Base-by-base conservation (phyloP, 1,140 invertebrate species). In the Atta texana region DNA sequence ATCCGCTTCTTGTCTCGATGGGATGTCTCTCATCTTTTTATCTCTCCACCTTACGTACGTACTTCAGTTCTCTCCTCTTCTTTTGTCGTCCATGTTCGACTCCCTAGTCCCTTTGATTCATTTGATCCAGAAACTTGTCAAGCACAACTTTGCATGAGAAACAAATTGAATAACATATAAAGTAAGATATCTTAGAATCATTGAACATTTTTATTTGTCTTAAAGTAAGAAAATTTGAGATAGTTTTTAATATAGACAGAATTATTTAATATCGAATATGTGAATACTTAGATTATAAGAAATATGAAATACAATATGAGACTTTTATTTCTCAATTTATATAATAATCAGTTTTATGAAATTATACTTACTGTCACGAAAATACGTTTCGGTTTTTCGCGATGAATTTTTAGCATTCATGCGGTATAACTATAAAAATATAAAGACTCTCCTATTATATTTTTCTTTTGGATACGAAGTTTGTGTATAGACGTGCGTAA, bases 11-110 rank as follows among this genome's bases (percentile, higher is more conserved):
- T 51, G 21, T 80, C 74, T 72, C 51, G 3, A 10, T 21, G 28
- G 61, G 57, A 74, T 53, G 63, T 51, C 44, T 44, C 51, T 21
- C 44, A 28, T 78, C 82, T 66, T 28, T 84, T 57, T 85, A 39
- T 6, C 7, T 64, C 24, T 85, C 28, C 44, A 21, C 3, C 16
- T 34, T 31, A 34, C n/a, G 75, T 31, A 53, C 28, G 75, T 31
- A 53, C 28, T 72, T 18, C 49, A 39, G 10, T 68, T 3, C 77
- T 39, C 4, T 8, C 44, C 44, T 6, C 2, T 14, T 8, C 24
- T 18, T 1, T 28, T 18, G 14, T 64, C 21, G 24, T 18, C 24
- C 59, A 14, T 3, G 53, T 55, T 66, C 44, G 28, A 72, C 44
- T 59, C 24, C 14, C 64, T 51, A 44, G 39, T 44, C 39, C 8